phyloP scores from a whole-genome alignment of 2,797 vertebrate genomes.

The Borostomias antarcticus region DNA sequence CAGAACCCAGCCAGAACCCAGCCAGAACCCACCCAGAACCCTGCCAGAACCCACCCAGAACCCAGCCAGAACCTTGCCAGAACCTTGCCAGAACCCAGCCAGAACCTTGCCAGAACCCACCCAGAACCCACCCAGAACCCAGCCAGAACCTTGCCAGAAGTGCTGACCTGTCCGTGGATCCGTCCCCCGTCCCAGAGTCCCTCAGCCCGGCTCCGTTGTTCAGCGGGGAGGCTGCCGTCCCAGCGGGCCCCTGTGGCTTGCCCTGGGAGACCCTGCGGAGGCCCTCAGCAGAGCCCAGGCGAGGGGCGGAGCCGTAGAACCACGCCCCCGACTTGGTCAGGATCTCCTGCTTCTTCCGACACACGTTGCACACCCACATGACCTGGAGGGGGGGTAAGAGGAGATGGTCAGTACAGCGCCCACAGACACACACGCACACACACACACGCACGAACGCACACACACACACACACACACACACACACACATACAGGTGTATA shows the following conservation, averaged over 20 bases:
- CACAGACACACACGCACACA: background rate
- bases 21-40: no score
- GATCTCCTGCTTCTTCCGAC: slow-evolving; percentile 97
- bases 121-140: background rate
- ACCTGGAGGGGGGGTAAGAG: slow-evolving; percentile 68
- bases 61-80: no score
- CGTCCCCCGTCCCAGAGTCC: background rate
- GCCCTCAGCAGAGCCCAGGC: slow-evolving; percentile 65
- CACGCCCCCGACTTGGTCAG: slow-evolving; percentile 91
- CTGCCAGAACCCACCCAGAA: no score
- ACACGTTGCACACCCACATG: slow-evolving; percentile 97
- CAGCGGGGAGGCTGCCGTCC: slow-evolving; percentile 75
- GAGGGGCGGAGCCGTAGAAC: slow-evolving; percentile 75
- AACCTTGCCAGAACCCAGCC: background rate
- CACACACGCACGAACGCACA: background rate
- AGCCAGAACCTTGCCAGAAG: background rate
- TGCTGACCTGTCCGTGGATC: background rate
- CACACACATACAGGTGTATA: background rate
- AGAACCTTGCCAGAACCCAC: background rate
- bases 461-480: background rate
- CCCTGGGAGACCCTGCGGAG: slow-evolving; percentile 20
- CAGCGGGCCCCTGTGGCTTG: slow-evolving; percentile 17
- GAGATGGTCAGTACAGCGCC: background rate
- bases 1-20: no score
- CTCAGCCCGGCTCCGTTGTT: slow-evolving; percentile 78